These are phyloP conservation scores for Periophthalmus modestus DNA, from an alignment of 2,113 vertebrate genomes.

Conservation along the genomic window DNA sequence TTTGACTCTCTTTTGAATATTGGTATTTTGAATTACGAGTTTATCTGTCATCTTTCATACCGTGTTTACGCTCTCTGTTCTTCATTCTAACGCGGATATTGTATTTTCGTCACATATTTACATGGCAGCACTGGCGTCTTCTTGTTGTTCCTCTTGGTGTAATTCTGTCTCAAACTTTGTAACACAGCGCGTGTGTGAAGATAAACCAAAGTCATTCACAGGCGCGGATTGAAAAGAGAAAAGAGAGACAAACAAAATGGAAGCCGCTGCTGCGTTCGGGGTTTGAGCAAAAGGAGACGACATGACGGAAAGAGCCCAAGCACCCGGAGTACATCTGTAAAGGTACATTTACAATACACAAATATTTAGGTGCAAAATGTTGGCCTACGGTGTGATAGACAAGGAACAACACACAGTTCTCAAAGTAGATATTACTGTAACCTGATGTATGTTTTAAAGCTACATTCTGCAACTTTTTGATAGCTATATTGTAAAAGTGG, in stretches of 20 bases:
- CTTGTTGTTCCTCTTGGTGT: background rate
- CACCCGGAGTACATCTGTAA: background rate
- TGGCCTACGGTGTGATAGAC: background rate
- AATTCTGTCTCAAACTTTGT: slow-evolving; percentile 5
- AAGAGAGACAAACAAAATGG: background rate
- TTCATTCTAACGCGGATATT: background rate
- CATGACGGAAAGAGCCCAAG: background rate
- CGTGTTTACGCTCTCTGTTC: background rate
- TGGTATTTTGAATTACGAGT: background rate
- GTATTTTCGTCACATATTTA: slow-evolving; percentile 5
- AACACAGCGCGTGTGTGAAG: background rate
- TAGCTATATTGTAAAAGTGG: no score
- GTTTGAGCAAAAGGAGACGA: background rate
- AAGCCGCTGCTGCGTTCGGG: background rate
- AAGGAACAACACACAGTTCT: background rate
- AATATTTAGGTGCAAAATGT: background rate
- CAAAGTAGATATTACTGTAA: background rate
- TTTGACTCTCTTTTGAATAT: background rate
- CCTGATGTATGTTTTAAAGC: no score
- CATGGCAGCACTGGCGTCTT: background rate
- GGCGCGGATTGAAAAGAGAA: background rate
- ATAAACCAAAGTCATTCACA: slow-evolving; percentile 3
- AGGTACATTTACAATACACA: background rate
- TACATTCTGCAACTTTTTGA: background rate
- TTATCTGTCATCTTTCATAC: background rate